Conservation (phyloP, 2,797 vertebrate species). For the Presbytis comata region DNA sequence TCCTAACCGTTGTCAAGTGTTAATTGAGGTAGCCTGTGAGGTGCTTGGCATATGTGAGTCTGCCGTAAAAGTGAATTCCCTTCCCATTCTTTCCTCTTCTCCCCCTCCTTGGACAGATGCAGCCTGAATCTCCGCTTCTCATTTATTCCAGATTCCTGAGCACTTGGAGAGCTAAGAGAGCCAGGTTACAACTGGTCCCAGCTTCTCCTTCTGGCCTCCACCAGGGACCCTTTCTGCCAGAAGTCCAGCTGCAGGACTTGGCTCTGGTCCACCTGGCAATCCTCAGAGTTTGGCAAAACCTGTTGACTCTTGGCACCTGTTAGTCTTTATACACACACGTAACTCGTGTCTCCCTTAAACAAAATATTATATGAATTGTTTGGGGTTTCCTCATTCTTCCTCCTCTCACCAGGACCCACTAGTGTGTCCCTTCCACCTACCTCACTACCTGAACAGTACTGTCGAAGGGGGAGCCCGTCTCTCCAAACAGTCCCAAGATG, state of each 20-base stretch:
- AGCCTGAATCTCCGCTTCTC: background rate
- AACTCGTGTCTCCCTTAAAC: background rate
- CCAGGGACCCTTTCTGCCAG: background rate
- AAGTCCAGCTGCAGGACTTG: background rate
- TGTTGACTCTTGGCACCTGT: background rate
- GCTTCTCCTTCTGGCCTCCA: background rate
- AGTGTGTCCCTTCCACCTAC: background rate
- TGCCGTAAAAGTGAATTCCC: background rate
- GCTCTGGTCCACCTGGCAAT: background rate
- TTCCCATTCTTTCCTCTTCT: background rate
- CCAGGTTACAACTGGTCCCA: background rate
- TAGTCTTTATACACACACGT: background rate
- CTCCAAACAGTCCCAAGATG: background rate
- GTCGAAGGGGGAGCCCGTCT: conserved; percentile 44
- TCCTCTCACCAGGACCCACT: background rate
- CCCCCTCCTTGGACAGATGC: background rate
- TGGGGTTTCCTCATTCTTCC: background rate
- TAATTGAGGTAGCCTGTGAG: background rate
- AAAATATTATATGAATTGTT: background rate
- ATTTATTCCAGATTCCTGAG: background rate
- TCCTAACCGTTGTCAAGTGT: background rate
- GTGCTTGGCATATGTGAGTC: background rate
- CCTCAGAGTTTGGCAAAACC: background rate
- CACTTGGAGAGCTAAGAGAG: background rate
- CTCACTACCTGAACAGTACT: background rate